phyloP scores from a whole-genome alignment of 2,113 vertebrate genomes.

The Nycticorax nycticorax region DNA sequence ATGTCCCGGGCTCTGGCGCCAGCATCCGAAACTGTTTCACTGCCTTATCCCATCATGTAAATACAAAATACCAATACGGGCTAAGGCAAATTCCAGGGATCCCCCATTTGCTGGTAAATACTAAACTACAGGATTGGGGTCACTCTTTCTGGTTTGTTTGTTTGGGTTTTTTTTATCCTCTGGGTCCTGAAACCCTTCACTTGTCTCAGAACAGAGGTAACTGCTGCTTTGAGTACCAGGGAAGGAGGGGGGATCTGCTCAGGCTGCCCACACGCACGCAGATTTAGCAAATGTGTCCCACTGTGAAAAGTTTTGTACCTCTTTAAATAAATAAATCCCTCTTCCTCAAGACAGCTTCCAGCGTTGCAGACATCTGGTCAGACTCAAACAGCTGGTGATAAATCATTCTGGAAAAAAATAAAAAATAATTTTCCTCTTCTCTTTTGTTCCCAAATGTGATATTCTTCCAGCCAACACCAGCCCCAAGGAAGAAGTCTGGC shows the following conservation, averaged over 20 bases:
- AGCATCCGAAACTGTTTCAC: background rate
- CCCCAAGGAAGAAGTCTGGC: background rate
- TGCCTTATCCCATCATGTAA: background rate
- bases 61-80: background rate
- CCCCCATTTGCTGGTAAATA: background rate
- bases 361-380: background rate
- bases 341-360: background rate
- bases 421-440: background rate
- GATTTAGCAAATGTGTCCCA: background rate
- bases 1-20: background rate
- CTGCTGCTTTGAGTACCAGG: background rate
- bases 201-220: background rate
- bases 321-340: background rate
- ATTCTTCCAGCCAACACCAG: background rate
- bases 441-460: background rate
- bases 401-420: background rate
- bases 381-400: conserved; percentile 1
- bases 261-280: background rate
- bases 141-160: background rate
- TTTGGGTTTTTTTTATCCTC: background rate
- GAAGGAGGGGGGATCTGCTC: background rate
- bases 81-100: background rate
- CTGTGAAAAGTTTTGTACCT: background rate
- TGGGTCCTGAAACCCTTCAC: background rate
- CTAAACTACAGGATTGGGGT: background rate